Percentiles rank a stretch among this genome's conserved stretches.
phyloP scores from a whole-genome alignment of 2,888 invertebrate species.

The Agrochola lota region DNA sequence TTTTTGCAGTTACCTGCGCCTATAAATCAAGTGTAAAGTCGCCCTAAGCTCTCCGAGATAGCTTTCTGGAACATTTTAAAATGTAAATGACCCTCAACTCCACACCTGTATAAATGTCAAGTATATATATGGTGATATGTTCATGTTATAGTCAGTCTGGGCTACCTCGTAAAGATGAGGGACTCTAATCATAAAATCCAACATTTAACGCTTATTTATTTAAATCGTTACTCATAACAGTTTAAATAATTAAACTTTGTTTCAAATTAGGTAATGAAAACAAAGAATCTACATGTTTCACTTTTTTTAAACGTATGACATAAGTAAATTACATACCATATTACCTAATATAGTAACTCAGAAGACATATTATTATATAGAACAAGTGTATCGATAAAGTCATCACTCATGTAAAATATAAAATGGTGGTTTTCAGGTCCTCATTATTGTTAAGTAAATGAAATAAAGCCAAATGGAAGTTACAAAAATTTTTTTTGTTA shows the following conservation, averaged over 20 bases:
- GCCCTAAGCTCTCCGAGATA: conserved; percentile 86
- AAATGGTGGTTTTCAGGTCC: not conserved
- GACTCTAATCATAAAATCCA: conserved; percentile 10
- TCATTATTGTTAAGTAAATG: not conserved
- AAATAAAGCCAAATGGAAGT: not conserved
- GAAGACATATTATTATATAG: not conserved
- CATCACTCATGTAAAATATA: not conserved
- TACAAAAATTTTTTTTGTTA: not conserved
- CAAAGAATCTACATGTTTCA: not conserved
- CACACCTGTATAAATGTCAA: conserved; percentile 59
- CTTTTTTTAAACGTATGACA: not conserved
- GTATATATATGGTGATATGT: conserved; percentile 36
- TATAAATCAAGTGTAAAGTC: conserved; percentile 89
- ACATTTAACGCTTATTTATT: not conserved
- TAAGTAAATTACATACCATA: not conserved
- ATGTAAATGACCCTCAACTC: conserved; percentile 85
- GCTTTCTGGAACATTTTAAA: conserved; percentile 87
- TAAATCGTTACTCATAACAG: no score
- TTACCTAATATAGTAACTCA: not conserved
- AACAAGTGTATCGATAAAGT: not conserved
- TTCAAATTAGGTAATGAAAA: not conserved
- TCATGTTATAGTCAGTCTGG: conserved; percentile 32
- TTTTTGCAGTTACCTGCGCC: conserved; percentile 89
- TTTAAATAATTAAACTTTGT: not conserved
- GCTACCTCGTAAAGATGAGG: conserved; percentile 23